phyloP scores from a whole-genome alignment of 2,888 invertebrate genomes.

The Drosophila barbarae region DNA sequence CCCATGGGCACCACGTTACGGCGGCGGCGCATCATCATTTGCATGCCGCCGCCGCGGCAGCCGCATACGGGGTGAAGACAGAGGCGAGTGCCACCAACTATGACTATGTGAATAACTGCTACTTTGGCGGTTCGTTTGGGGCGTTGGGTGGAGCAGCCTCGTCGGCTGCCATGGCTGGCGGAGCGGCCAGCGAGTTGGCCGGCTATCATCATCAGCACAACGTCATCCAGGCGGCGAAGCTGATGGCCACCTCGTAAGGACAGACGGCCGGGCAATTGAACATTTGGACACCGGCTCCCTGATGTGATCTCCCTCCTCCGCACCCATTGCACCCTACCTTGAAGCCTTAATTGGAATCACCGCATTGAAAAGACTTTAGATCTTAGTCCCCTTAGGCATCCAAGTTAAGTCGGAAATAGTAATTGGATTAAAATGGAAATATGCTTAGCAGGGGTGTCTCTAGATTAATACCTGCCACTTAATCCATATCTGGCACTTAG shows the following conservation, averaged over 20 bases:
- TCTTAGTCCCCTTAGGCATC: slow-evolving; percentile 34
- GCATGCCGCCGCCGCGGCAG: slow-evolving; percentile 68
- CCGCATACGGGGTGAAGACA: slow-evolving; percentile 76
- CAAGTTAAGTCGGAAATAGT: neutral
- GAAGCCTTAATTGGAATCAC: slow-evolving; percentile 45
- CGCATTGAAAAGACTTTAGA: slow-evolving; percentile 69
- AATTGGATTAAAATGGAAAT: neutral
- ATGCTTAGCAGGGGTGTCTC: neutral
- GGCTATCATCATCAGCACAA: slow-evolving; percentile 92
- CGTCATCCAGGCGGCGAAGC: slow-evolving; percentile 90
- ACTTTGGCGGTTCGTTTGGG: slow-evolving; percentile 79
- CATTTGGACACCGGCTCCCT: slow-evolving; percentile 33
- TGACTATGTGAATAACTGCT: slow-evolving; percentile 80
- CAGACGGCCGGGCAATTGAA: neutral
- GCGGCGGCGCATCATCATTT: slow-evolving; percentile 70
- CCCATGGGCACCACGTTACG: slow-evolving; percentile 66
- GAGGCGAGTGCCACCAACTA: slow-evolving; percentile 79
- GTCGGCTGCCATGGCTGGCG: slow-evolving; percentile 68
- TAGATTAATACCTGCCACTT: slow-evolving; percentile 21
- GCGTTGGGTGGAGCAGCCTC: slow-evolving; percentile 75
- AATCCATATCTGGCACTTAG: slow-evolving; percentile 33
- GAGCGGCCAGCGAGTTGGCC: slow-evolving; percentile 82
- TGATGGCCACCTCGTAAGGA: slow-evolving; percentile 89
- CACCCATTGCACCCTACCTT: slow-evolving; percentile 26
- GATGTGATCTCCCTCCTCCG: slow-evolving; percentile 59